These are phyloP conservation scores for Drosophila colorata DNA, from an alignment of 2,888 invertebrate genomes.

Conservation along the genomic window DNA sequence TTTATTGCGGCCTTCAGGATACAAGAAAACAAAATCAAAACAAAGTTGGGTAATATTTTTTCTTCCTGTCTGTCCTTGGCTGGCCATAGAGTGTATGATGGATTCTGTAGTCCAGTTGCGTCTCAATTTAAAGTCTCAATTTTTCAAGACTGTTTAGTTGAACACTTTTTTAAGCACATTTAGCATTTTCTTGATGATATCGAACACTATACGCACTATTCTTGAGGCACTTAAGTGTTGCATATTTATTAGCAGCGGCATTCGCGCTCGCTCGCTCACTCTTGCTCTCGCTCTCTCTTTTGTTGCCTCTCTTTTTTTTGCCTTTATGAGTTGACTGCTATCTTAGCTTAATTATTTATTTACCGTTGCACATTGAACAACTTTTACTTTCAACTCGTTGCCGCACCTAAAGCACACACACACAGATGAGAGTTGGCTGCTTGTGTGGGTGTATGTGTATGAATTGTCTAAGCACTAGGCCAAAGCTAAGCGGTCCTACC, in stretches of 20 bases:
- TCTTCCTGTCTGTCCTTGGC: slow-evolving; percentile 36
- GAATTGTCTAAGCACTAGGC: slow-evolving; percentile 58
- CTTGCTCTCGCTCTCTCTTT: slow-evolving; percentile 11
- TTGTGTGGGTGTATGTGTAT: slow-evolving; percentile 19
- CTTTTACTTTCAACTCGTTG: slow-evolving; percentile 66
- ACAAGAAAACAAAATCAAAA: slow-evolving; percentile 41
- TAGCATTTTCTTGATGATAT: slow-evolving; percentile 11
- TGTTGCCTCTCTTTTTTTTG: slow-evolving; percentile 10
- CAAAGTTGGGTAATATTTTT: slow-evolving; percentile 47
- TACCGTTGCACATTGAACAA: slow-evolving; percentile 62
- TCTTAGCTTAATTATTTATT: slow-evolving; percentile 60
- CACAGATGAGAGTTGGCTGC: slow-evolving; percentile 15
- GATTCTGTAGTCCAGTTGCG: slow-evolving; percentile 11
- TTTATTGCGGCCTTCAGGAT: slow-evolving; percentile 39
- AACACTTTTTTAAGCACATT: slow-evolving; percentile 11
- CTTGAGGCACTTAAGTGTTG: slow-evolving; percentile 32
- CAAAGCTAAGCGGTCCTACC: slow-evolving; percentile 54
- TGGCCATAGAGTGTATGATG: slow-evolving; percentile 17
- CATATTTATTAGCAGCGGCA: slow-evolving; percentile 28
- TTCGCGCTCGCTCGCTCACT: slow-evolving; percentile 2
- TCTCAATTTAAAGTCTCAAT: slow-evolving; percentile 18
- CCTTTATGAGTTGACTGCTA: slow-evolving; percentile 13
- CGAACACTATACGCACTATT: slow-evolving; percentile 40
- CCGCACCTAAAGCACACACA: slow-evolving; percentile 59
- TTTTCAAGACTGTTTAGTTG: slow-evolving; percentile 23